A percentile compares a stretch with the other conserved stretches of the same genome.
Evolutionary conservation across 2,888 invertebrate species (phyloP).

Genomic region (Drosophila mercatorum): DNA sequence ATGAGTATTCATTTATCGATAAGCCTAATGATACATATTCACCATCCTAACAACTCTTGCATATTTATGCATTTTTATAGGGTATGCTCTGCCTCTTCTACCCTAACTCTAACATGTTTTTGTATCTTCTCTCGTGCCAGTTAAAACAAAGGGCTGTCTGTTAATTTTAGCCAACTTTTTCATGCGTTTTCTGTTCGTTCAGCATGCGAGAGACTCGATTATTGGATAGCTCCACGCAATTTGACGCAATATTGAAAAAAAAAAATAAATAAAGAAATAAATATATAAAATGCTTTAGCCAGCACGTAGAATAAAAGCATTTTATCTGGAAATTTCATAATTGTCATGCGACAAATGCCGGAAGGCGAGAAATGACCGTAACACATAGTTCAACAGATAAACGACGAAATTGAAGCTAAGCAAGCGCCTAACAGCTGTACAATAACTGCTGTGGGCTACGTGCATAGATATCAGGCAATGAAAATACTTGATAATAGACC

Average conservation of each 20-base stretch:
- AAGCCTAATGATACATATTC: background rate
- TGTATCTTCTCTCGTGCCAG: conserved; percentile 13
- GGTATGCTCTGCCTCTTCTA: conserved; percentile 26
- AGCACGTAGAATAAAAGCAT: conserved; percentile 16
- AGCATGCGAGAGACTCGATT: conserved; percentile 33
- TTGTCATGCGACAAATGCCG: conserved; percentile 28
- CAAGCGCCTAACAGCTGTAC: background rate
- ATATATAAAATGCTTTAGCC: background rate
- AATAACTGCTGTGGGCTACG: background rate
- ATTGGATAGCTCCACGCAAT: conserved; percentile 25
- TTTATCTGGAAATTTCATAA: conserved; percentile 34
- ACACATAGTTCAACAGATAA: conserved; percentile 31
- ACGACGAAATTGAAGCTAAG: background rate
- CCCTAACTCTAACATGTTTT: background rate
- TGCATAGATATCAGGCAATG: background rate
- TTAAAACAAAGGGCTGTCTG: conserved; percentile 66
- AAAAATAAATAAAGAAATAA: background rate
- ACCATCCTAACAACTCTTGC: too few relatives aligned
- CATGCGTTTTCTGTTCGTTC: conserved; percentile 11
- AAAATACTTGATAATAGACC: background rate
- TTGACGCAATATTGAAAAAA: conserved; percentile 24
- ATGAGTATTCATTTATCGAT: too few relatives aligned
- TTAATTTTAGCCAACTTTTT: conserved; percentile 23
- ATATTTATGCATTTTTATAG: conserved; percentile 15
- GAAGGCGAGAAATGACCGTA: conserved; percentile 18